Base-by-base conservation (phyloP, 2,888 invertebrate genomes). In the Dicyrtoma fusca region DNA sequence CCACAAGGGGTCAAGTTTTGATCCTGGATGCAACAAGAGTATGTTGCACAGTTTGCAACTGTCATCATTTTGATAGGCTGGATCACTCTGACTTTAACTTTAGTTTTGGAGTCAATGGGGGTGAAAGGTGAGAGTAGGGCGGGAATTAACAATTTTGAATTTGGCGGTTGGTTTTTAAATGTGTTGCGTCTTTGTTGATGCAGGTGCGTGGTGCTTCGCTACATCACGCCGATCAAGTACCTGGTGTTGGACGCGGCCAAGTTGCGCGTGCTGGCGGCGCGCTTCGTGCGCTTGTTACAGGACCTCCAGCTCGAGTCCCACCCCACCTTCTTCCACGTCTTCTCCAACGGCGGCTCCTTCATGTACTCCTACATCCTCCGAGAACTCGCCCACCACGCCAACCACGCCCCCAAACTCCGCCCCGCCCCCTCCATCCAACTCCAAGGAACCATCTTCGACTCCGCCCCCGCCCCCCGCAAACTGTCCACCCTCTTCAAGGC, bases 341-440 rank as follows among this genome's bases (percentile, higher is more conserved):
- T 91, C 82, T 91, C 91, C 75, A 91, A 91, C 82, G 89, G 91
- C n/a, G 91, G 91, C 19, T 88, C 89, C 4, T 88, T 88, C 81
- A 85, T 91, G 11, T 91, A 91, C 82, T 88, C 88, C 76, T 88
- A 89, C 82, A 88, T 91, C 42, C 23, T 79, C 1, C 57, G 62
- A 23, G 79, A 80, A 57, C 53, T 80, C 25, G 71, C 71, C 34
- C 34, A 34, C 8, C 34, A 34, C 34, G 8, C 34, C 4, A 34
- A 34, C 34, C 3, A 34, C 34, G 34, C 34, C 34, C 3, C 3
- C 34, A 34, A 34, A 91, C 82, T 91, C 91, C 59, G 88, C 89
- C 0, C 91, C 91, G 0, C 89, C 90, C 0, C 87, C 88, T 17
- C 49, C 49, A 3, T 49, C 11, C 3, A 49, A 3, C 84, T 88